Evolutionary conservation across 64 coral and sea anemone genomes (phyloP).

Genomic region (Cladopsammia gracilis): DNA sequence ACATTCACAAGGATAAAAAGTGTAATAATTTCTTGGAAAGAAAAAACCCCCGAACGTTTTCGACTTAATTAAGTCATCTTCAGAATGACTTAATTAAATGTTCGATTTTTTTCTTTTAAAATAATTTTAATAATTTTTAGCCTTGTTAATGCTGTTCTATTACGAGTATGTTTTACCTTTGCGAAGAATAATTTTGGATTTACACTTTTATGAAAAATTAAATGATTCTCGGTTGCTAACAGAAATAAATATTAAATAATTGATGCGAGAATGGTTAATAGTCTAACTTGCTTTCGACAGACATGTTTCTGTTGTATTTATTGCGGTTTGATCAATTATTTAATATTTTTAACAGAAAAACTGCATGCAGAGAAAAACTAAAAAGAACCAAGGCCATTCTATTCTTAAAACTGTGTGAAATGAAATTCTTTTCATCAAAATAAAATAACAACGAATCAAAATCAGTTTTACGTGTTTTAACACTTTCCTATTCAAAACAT

Average conservation of each 20-base stretch:
- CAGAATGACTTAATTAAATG: too few species aligned
- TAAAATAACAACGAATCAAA: too few species aligned
- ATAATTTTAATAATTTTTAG: too few species aligned
- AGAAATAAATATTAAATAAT: not conserved
- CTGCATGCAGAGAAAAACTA: not conserved
- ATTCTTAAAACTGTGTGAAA: too few species aligned
- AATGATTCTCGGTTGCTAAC: not conserved
- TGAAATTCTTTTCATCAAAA: too few species aligned
- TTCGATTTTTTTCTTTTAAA: too few species aligned
- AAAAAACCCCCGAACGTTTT: too few species aligned
- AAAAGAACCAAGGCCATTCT: not conserved
- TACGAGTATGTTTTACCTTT: too few species aligned
- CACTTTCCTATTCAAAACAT: not conserved
- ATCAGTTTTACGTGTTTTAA: not conserved
- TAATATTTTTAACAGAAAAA: not conserved
- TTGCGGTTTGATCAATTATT: not conserved
- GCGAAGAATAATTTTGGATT: not conserved
- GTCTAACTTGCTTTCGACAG: not conserved
- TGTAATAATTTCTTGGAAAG: too few species aligned
- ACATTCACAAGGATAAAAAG: too few species aligned
- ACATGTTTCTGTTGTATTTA: not conserved
- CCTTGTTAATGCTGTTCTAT: too few species aligned
- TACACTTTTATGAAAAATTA: slow-evolving; percentile 1
- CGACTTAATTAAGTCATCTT: too few species aligned
- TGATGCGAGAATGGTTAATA: not conserved